A percentile compares a stretch with the other conserved stretches of the same genome.
Conservation (phyloP, 2,888 invertebrate species). For the Margaritifera margaritifera region DNA sequence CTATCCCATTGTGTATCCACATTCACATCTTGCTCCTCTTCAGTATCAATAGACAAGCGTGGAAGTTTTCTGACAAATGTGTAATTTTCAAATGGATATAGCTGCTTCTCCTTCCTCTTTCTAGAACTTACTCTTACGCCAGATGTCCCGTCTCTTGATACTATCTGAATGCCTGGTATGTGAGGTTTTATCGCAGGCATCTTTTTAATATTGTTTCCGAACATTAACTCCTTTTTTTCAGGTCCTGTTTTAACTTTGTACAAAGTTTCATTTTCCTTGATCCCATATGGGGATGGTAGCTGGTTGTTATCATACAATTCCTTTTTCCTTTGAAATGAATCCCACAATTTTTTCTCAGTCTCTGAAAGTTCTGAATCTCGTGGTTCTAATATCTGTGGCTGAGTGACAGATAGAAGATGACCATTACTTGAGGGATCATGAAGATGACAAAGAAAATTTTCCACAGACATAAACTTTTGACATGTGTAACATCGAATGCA, state of each 20-base stretch:
- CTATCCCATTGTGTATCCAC: neutral
- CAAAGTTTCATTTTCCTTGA: constrained; percentile 15
- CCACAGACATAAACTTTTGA: constrained; percentile 60
- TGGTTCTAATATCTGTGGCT: constrained; percentile 55
- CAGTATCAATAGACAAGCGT: constrained; percentile 13
- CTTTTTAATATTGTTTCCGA: constrained; percentile 1
- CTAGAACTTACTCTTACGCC: constrained; percentile 61
- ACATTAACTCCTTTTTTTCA: constrained; percentile 6
- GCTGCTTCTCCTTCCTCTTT: constrained; percentile 66
- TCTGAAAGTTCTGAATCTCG: constrained; percentile 48
- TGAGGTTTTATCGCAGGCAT: constrained; percentile 1
- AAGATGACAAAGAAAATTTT: constrained; percentile 62
- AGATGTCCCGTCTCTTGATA: constrained; percentile 8
- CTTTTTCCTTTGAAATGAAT: constrained; percentile 58
- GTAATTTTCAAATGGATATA: constrained; percentile 69
- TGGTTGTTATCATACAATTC: constrained; percentile 41
- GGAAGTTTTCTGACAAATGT: constrained; percentile 48
- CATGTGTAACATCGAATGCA: constrained; percentile 67
- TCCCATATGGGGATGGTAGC: constrained; percentile 24
- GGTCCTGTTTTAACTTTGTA: constrained; percentile 21
- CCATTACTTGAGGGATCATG: constrained; percentile 58
- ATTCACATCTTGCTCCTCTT: neutral
- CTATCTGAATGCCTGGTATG: constrained; percentile 6
- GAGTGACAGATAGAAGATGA: constrained; percentile 49
- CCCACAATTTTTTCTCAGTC: constrained; percentile 52